Percentiles rank a stretch among this genome's conserved stretches.
phyloP scores from a whole-genome alignment of 2,797 vertebrate species.

The Pseudocheirus occidentalis region DNA sequence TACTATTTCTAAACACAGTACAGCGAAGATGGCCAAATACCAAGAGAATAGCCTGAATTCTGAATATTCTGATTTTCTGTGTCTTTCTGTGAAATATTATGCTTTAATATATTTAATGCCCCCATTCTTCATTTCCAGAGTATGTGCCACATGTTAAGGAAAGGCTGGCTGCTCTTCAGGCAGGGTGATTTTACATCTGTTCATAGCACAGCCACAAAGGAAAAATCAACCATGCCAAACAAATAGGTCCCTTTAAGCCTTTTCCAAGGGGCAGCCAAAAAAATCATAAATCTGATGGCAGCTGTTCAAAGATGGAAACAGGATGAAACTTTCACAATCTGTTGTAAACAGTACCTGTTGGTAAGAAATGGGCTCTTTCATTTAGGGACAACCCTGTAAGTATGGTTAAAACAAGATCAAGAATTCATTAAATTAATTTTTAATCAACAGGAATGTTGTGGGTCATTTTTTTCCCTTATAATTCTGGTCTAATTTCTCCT shows the following conservation, averaged over 20 bases:
- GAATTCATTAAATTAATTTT: slow-evolving; percentile 29
- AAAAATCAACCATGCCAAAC: slow-evolving; percentile 36
- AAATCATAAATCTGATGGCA: slow-evolving; percentile 14
- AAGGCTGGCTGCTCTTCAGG: background rate
- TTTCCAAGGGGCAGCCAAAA: slow-evolving; percentile 44
- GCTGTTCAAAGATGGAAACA: slow-evolving; percentile 39
- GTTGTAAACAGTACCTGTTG: slow-evolving; percentile 32
- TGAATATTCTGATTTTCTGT: background rate
- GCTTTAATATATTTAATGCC: background rate
- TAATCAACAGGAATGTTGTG: slow-evolving; percentile 13
- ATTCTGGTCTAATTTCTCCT: background rate
- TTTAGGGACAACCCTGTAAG: slow-evolving; percentile 30
- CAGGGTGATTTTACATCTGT: slow-evolving; percentile 45
- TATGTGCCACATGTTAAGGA: background rate
- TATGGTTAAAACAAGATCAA: slow-evolving; percentile 18
- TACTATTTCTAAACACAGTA: slow-evolving; percentile 28
- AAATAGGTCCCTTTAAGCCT: slow-evolving; percentile 49
- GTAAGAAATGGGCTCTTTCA: background rate
- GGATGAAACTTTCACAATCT: slow-evolving; percentile 42
- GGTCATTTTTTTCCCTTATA: slow-evolving; percentile 34
- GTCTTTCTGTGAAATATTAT: background rate
- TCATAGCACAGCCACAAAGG: slow-evolving; percentile 23
- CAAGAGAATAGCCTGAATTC: slow-evolving; percentile 22
- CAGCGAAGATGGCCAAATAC: slow-evolving; percentile 17
- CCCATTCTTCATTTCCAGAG: background rate